Evolutionary conservation across 2,888 invertebrate genomes (phyloP), one percentile per base, ranked within the genome.

Genomic region (Drosophila anomalata): DNA sequence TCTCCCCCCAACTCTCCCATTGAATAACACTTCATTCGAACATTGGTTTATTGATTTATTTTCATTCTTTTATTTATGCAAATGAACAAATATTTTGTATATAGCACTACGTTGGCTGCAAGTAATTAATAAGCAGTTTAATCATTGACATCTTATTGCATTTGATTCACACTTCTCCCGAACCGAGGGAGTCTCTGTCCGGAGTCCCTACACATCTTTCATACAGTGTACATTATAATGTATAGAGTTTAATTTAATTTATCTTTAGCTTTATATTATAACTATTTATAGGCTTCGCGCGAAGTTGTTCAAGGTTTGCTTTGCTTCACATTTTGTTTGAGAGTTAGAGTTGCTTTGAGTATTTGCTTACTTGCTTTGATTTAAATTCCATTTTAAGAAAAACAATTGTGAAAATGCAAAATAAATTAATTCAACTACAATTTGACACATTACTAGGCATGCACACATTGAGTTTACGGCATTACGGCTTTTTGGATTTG

Each of bases 41-140:
- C 67, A 26, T 55, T 59, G 36, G 47, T 57, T 59, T 61, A 44
- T 65, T 54, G 56, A 71, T 73, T 84, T 78, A 62, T 70, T 84
- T 84, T 41, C 51, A 60, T 67, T 73, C 47, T 68, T 73, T 55
- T 50, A 55, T 66, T 76, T 72, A 83, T 78, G 69, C 74, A 72
- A 72, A 78, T 67, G 74, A 78, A 81, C 80, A 80, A 70, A 78
- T 87, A 83, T 66, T 58, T 68, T 58, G 51, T 84, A 61, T 87
- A 87, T 87, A 82, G 85, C 81, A 82, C 87, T 87, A 80, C 73
- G 60, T 73, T 71, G 76, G 76, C 68, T 78, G 81, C 85, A 67
- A 44, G 61, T 78, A 73, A 80, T 71, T 76, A 55, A 47, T 72
- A 82, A 87, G 87, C 87, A 81, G 66, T 62, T 75, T 72, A 53